Percentiles rank a stretch among this genome's conserved stretches.
phyloP scores from a whole-genome alignment of 2,113 vertebrate species.

The Pagrus major region DNA sequence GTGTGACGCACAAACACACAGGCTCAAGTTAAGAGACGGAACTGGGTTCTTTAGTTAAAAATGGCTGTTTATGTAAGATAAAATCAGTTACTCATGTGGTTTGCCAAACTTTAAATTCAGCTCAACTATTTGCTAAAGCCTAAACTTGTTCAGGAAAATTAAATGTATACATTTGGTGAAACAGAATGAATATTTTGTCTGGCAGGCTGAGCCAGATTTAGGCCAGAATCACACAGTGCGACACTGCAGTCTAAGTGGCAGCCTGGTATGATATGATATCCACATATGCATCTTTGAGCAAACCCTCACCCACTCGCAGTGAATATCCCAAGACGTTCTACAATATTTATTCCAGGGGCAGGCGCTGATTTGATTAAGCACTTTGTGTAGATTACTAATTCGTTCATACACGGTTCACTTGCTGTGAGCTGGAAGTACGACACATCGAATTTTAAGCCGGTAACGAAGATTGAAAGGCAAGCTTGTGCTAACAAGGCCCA shows the following conservation, averaged over 20 bases:
- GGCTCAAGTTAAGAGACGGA: slow-evolving; percentile 9
- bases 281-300: slow-evolving; percentile 66
- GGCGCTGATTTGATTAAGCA: slow-evolving; percentile 84
- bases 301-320: slow-evolving; percentile 58
- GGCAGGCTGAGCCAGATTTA: slow-evolving; percentile 3
- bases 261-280: slow-evolving; percentile 61
- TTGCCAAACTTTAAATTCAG: background rate
- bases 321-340: slow-evolving; percentile 75
- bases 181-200: slow-evolving; percentile 10
- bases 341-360: slow-evolving; percentile 83
- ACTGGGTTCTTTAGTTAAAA: background rate
- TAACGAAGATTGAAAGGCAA: slow-evolving; percentile 95
- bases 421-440: slow-evolving; percentile 92
- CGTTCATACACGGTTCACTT: slow-evolving; percentile 89
- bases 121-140: background rate
- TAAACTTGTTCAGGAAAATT: background rate
- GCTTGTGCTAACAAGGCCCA: slow-evolving; percentile 89
- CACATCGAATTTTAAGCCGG: slow-evolving; percentile 94
- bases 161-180: slow-evolving; percentile 7
- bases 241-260: slow-evolving; percentile 56
- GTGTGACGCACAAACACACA: slow-evolving; percentile 34
- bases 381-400: slow-evolving; percentile 86
- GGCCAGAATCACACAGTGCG: slow-evolving; percentile 28
- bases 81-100: background rate
- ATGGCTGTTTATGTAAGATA: background rate